Evolutionary conservation across 2,888 invertebrate genomes (phyloP).

Genomic region (Catocala fraxini): DNA sequence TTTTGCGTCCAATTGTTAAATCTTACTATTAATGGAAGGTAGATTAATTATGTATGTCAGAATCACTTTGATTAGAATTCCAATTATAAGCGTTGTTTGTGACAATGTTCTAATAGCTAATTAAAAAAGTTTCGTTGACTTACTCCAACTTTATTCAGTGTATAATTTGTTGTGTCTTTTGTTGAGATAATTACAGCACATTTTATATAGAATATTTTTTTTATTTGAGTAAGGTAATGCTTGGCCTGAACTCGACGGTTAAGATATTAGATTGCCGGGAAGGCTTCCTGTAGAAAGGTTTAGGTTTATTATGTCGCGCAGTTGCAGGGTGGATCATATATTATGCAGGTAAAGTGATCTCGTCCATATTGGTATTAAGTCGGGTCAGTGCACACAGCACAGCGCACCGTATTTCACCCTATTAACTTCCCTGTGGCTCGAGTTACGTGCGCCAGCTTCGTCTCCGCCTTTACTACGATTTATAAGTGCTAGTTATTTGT

Average conservation of each 20-base stretch:
- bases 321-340: constrained; percentile 24
- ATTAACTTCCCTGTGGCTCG: constrained; percentile 17
- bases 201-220: neutral
- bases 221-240: no score
- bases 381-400: constrained; percentile 32
- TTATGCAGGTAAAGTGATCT: constrained; percentile 39
- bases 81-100: constrained; percentile 28
- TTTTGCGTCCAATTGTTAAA: constrained; percentile 37
- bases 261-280: constrained; percentile 30
- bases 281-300: constrained; percentile 20
- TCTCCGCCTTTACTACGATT: constrained; percentile 14
- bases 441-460: constrained; percentile 13
- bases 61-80: constrained; percentile 23
- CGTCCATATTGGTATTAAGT: constrained; percentile 36
- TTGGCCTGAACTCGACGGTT: constrained; percentile 34
- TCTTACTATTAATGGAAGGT: constrained; percentile 42
- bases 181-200: neutral
- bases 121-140: constrained; percentile 37
- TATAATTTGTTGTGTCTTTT: constrained; percentile 19
- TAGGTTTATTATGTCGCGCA: constrained; percentile 21
- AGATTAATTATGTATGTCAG: constrained; percentile 37
- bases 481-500: constrained; percentile 13
- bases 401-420: constrained; percentile 18
- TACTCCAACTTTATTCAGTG: constrained; percentile 17
- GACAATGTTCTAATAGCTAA: constrained; percentile 26